A percentile compares a stretch with the other conserved stretches of the same genome.
phyloP scores from a whole-genome alignment of 2,113 vertebrate species.

The Hiodon alosoides region DNA sequence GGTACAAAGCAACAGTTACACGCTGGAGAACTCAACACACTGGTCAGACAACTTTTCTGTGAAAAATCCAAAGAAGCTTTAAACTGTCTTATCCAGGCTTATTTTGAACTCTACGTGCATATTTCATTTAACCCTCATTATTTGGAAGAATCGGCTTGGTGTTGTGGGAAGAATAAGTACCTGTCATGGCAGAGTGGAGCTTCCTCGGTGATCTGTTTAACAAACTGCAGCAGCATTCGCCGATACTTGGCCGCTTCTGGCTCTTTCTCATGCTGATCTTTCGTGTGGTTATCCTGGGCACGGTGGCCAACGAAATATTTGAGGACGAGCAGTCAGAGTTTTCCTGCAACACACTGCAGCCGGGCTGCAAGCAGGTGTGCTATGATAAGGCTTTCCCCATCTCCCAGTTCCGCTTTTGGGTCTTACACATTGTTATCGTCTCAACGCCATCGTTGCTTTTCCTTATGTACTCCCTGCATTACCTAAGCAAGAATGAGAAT shows the following conservation, averaged over 20 bases:
- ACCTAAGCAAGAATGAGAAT: slow-evolving; percentile 57
- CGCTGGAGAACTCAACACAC: too few relatives aligned
- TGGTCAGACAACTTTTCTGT: too few relatives aligned
- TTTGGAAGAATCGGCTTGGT: neutral
- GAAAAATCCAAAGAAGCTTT: neutral
- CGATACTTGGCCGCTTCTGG: slow-evolving; percentile 87
- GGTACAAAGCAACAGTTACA: too few relatives aligned
- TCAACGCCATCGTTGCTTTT: slow-evolving; percentile 80
- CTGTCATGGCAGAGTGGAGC: slow-evolving; percentile 78
- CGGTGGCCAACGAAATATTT: slow-evolving; percentile 82
- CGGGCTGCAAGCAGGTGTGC: slow-evolving; percentile 85
- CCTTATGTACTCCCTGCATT: slow-evolving; percentile 78
- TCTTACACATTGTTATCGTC: slow-evolving; percentile 86
- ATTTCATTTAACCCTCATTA: neutral
- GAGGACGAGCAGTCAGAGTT: slow-evolving; percentile 86
- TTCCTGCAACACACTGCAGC: slow-evolving; percentile 84
- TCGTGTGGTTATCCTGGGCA: slow-evolving; percentile 82
- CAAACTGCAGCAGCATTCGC: slow-evolving; percentile 74
- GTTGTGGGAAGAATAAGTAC: neutral
- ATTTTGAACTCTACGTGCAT: too few relatives aligned
- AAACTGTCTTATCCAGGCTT: neutral
- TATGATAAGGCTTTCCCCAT: slow-evolving; percentile 85
- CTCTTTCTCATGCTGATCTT: slow-evolving; percentile 85
- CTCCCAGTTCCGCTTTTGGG: slow-evolving; percentile 92
- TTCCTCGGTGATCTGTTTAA: slow-evolving; percentile 76